phyloP scores from a whole-genome alignment of 1,140 invertebrate species.

The Drosophila bocqueti region DNA sequence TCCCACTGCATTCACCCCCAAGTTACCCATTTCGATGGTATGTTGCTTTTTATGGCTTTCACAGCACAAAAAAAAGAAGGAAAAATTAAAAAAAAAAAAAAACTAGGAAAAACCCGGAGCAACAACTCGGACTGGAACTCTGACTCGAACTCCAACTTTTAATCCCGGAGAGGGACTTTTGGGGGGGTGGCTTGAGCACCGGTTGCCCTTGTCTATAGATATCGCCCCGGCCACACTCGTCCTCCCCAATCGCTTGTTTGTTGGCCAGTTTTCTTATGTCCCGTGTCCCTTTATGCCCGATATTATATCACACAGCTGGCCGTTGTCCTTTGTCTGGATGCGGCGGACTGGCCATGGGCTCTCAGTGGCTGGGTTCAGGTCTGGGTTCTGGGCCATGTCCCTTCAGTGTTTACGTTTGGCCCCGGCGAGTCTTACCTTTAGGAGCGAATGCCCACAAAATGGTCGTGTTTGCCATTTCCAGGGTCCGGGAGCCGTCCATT shows the following conservation, averaged over 20 bases:
- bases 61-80: slow-evolving; percentile 10
- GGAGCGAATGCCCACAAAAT: slow-evolving; percentile 74
- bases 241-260: slow-evolving; percentile 80
- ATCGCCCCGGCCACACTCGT: slow-evolving; percentile 17
- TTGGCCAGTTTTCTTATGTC: slow-evolving; percentile 79
- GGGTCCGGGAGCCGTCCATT: slow-evolving; percentile 44
- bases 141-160: slow-evolving; percentile 32
- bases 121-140: slow-evolving; percentile 34
- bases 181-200: slow-evolving; percentile 33
- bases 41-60: slow-evolving; percentile 69
- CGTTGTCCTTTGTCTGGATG: slow-evolving; percentile 59
- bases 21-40: slow-evolving; percentile 39
- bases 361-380: neutral
- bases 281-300: slow-evolving; percentile 80
- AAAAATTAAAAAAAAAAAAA: neutral
- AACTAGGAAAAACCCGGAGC: slow-evolving; percentile 15
- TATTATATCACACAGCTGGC: slow-evolving; percentile 78
- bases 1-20: slow-evolving; percentile 27
- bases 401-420: slow-evolving; percentile 68
- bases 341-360: slow-evolving; percentile 29
- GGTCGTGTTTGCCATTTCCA: slow-evolving; percentile 72
- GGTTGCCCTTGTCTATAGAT: slow-evolving; percentile 37
- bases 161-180: slow-evolving; percentile 9
- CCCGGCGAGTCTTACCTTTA: slow-evolving; percentile 64
- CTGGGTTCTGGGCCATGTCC: slow-evolving; percentile 48